Conservation (phyloP, 2,888 invertebrate species). For the Eucriotettix oculatus region DNA sequence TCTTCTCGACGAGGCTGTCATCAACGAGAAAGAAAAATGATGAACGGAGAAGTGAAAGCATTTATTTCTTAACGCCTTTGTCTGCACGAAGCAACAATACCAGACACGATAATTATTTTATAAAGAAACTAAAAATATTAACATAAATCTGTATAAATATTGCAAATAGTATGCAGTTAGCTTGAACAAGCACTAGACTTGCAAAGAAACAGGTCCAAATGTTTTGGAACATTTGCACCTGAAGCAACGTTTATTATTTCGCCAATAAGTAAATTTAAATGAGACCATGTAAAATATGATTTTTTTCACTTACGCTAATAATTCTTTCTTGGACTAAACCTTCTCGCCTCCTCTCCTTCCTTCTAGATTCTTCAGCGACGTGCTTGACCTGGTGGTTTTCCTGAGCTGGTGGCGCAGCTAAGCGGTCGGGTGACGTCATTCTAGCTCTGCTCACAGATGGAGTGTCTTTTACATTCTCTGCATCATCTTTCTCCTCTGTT, state of each 20-base stretch:
- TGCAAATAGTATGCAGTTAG: background rate
- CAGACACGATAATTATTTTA: too few relatives aligned
- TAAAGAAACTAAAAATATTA: too few relatives aligned
- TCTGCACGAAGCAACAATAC: conserved; percentile 9
- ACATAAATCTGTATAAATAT: too few relatives aligned
- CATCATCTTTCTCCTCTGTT: conserved; percentile 20
- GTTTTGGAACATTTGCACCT: background rate
- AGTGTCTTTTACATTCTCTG: conserved; percentile 21
- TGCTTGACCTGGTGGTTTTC: background rate
- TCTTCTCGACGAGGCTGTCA: conserved; percentile 63
- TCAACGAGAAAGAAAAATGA: too few relatives aligned
- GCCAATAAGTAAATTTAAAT: too few relatives aligned
- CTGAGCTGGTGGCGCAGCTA: background rate
- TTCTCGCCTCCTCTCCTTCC: conserved; percentile 18
- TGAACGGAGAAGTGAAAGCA: background rate
- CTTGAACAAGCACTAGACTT: background rate
- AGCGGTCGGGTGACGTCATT: conserved; percentile 19
- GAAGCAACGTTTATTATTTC: background rate
- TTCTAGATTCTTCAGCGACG: conserved; percentile 2
- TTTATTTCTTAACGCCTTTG: background rate
- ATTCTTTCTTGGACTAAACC: conserved; percentile 44
- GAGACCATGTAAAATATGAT: background rate
- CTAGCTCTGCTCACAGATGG: conserved; percentile 11
- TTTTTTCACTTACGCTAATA: conserved; percentile 38
- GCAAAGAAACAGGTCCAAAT: background rate